Evolutionary conservation across 2,888 invertebrate species (phyloP).

Genomic region (Deilephila porcellus): DNA sequence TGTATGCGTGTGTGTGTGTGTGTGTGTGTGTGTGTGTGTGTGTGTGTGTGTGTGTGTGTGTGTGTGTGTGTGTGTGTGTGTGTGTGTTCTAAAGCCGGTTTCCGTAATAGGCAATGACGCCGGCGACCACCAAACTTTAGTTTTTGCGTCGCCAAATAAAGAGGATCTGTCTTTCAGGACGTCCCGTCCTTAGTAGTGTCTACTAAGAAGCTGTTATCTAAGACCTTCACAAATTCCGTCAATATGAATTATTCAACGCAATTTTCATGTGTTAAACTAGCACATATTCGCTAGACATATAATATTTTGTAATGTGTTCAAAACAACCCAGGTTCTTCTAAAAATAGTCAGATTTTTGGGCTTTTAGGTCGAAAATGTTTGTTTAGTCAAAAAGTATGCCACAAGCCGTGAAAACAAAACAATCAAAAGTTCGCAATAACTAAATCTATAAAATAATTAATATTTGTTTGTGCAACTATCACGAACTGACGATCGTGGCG

Average conservation of each 20-base stretch:
- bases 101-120: constrained; percentile 22
- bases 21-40: background rate
- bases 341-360: too few relatives aligned
- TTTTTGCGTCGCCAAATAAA: constrained; percentile 22
- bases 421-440: too few relatives aligned
- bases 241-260: too few relatives aligned
- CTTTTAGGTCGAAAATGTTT: too few relatives aligned
- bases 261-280: too few relatives aligned
- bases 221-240: too few relatives aligned
- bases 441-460: background rate
- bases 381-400: too few relatives aligned
- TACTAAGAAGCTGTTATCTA: background rate
- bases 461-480: background rate
- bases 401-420: too few relatives aligned
- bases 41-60: background rate
- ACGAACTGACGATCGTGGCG: background rate
- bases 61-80: background rate
- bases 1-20: background rate
- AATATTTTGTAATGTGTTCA: too few relatives aligned
- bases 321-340: too few relatives aligned
- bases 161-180: constrained; percentile 9
- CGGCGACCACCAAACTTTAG: background rate
- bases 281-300: too few relatives aligned
- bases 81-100: background rate
- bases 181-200: background rate